phyloP scores from a whole-genome alignment of 2,797 vertebrate genomes.

The Sebastes minor region DNA sequence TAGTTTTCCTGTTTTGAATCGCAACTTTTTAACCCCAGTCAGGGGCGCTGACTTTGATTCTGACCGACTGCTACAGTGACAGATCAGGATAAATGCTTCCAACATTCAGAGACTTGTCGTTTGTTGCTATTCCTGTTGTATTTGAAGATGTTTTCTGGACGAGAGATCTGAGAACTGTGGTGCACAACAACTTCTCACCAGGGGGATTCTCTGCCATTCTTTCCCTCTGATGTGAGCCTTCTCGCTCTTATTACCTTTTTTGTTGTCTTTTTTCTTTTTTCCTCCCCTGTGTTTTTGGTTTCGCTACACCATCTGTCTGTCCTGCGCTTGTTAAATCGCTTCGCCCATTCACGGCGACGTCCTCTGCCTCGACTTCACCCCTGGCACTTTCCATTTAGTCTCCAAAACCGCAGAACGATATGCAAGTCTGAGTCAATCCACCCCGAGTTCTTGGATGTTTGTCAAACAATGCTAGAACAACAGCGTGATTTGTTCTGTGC shows the following conservation, averaged over 20 bases:
- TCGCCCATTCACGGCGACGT: constrained; percentile 43
- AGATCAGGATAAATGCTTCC: constrained; percentile 44
- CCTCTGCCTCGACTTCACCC: constrained; percentile 60
- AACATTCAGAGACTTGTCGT: constrained; percentile 31
- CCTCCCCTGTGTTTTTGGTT: constrained; percentile 19
- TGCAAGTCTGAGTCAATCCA: constrained; percentile 65
- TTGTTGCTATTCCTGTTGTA: constrained; percentile 59
- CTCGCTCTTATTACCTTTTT: constrained; percentile 56
- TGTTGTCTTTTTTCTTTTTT: constrained; percentile 14
- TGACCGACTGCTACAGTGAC: constrained; percentile 22
- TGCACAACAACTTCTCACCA: constrained; percentile 55
- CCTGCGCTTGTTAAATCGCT: constrained; percentile 60
- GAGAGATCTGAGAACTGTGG: constrained; percentile 54
- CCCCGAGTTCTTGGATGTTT: constrained; percentile 67
- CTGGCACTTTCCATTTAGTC: constrained; percentile 62
- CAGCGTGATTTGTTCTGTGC: constrained; percentile 64
- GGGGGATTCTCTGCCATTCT: constrained; percentile 56
- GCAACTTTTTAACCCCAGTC: constrained; percentile 48
- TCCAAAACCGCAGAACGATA: constrained; percentile 59
- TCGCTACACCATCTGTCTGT: constrained; percentile 64
- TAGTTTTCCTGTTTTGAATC: constrained; percentile 26
- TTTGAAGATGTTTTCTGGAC: constrained; percentile 69
- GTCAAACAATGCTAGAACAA: constrained; percentile 64
- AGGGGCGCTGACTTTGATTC: constrained; percentile 43
- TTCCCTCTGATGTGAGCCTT: constrained; percentile 48